Evolutionary conservation across 2,797 vertebrate genomes (phyloP), one percentile per base, ranked within the genome.

Genomic region (Amblyopsis hoosieri): DNA sequence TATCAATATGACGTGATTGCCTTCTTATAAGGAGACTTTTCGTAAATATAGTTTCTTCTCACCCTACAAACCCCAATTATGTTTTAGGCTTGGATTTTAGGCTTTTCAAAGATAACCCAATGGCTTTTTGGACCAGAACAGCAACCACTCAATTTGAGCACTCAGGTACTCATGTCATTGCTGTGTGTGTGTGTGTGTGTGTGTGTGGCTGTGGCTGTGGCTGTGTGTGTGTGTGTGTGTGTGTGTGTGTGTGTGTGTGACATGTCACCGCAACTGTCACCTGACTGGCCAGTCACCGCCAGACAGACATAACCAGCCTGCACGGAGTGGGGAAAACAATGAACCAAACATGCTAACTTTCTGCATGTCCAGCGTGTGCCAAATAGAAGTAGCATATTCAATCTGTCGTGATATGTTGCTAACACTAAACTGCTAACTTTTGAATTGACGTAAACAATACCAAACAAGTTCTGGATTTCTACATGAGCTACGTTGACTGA

Each of bases 51-150:
- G 88, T 86, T 79, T 89, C 69, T 87, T 79, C 90, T 87, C 87
- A 66, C 91, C 74, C 85, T 83, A 85, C 75, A 19, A 76, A 89
- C 84, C 45, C 71, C 84, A 85, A 94, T 94, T 91, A 95, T 94
- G 81, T 96, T 95, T 91, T 95, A 99, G 98, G 97, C 83, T 94
- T 98, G 97, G 96, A 99, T 93, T 98, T 99, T 99, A 99, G 91
- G 89, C 96, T 99, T 95, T 99, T 99, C 96, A 98, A 98, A 95
- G 96, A 96, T 98, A 99, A 99, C 90, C 97, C 96, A 90, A 95
- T 95, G 96, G 96, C 95, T 82, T 99, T 99, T 98, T 99, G 97
- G 97, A 98, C 95, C 92, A 94, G 92, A 89, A 86, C 93, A 80
- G 88, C 95, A 88, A 87, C 92, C 90, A 93, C 91, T 90, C 94